A percentile compares a stretch with the other conserved stretches of the same genome.
phyloP scores from a whole-genome alignment of 1,140 invertebrate genomes.

The Solenopsis invicta region DNA sequence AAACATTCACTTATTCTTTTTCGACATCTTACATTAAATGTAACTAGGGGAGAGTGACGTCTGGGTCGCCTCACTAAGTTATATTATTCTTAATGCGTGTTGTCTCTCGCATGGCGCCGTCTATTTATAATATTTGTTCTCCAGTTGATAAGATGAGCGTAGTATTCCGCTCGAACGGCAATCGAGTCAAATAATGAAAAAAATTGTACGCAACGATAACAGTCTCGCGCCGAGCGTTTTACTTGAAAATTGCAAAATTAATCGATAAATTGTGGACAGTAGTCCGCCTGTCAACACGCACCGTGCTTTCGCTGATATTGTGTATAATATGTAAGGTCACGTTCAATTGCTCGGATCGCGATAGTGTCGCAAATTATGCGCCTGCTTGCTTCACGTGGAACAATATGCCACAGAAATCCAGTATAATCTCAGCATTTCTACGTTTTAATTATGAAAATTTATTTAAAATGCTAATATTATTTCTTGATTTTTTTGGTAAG shows the following conservation, averaged over 20 bases:
- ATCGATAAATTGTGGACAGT: background rate
- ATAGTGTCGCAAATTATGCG: constrained; percentile 39
- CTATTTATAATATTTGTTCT: constrained; percentile 54
- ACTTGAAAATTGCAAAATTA: constrained; percentile 32
- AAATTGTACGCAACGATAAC: constrained; percentile 14
- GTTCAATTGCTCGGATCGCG: constrained; percentile 40
- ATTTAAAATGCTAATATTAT: background rate
- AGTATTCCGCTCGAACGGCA: background rate
- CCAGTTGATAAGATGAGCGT: constrained; percentile 30
- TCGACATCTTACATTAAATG: background rate
- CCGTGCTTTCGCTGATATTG: background rate
- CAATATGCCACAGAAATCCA: constrained; percentile 15
- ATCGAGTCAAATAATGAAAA: constrained; percentile 20
- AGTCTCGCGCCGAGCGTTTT: background rate
- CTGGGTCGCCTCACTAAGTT: background rate
- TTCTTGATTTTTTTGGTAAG: background rate
- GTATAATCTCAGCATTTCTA: background rate
- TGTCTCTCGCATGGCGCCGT: constrained; percentile 35
- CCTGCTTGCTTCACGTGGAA: constrained; percentile 17
- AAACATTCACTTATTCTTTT: background rate
- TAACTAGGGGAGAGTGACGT: background rate
- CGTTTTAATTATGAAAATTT: background rate
- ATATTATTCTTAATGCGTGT: constrained; percentile 33
- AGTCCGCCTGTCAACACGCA: background rate
- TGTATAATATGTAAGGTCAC: constrained; percentile 22